phyloP scores from a whole-genome alignment of 2,113 vertebrate genomes.

The Nanorana parkeri region DNA sequence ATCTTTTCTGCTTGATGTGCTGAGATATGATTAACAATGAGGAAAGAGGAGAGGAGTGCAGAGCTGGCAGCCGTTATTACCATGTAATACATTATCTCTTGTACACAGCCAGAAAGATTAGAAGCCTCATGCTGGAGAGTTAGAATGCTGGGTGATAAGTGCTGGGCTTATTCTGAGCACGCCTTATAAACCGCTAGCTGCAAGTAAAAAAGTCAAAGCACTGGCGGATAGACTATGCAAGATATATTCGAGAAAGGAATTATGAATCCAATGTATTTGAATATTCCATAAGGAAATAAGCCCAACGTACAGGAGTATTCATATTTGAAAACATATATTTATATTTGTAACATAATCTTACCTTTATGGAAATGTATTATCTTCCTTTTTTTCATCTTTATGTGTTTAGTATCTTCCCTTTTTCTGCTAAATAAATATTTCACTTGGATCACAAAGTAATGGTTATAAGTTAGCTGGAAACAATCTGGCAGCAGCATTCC shows the following conservation, averaged over 20 bases:
- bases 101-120: constrained; percentile 42
- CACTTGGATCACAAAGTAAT: no score
- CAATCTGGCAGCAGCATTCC: no score
- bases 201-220: constrained; percentile 6
- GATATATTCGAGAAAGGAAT: background rate
- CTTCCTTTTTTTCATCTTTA: no score
- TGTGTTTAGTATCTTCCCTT: no score
- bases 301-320: no score
- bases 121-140: constrained; percentile 35
- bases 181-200: constrained; percentile 24
- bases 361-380: no score
- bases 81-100: constrained; percentile 52
- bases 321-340: no score
- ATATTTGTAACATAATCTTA: no score
- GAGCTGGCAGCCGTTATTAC: constrained; percentile 39
- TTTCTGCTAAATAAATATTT: no score
- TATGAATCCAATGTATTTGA: background rate
- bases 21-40: constrained; percentile 31
- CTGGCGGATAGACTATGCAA: background rate
- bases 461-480: no score
- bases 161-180: constrained; percentile 27
- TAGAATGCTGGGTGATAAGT: constrained; percentile 42
- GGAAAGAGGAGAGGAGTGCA: constrained; percentile 24
- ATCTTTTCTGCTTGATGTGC: constrained; percentile 33
- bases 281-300: background rate